Evolutionary conservation across 2,797 vertebrate species (phyloP).

Genomic region (Glyptemys insculpta): DNA sequence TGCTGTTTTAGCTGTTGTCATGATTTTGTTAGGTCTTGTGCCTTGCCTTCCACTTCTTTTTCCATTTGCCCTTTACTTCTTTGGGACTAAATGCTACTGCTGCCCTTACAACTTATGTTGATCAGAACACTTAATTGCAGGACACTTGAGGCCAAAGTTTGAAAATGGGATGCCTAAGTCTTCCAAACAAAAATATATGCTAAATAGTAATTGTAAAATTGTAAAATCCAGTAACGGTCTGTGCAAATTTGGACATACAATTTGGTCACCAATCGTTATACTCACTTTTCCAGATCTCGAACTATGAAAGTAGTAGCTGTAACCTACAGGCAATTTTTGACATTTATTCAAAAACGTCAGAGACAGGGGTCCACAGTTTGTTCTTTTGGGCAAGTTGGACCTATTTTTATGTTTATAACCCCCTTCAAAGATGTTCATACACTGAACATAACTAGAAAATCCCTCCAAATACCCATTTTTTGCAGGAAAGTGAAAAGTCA

Average conservation of each 20-base stretch:
- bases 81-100: accelerated
- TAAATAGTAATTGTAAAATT: neutral
- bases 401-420: neutral
- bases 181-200: neutral
- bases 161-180: neutral
- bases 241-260: neutral
- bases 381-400: neutral
- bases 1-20: neutral
- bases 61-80: neutral
- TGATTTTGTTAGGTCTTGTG: neutral
- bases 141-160: neutral
- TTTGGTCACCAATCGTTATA: slow-evolving; percentile 42
- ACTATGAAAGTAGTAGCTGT: slow-evolving; percentile 20
- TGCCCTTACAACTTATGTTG: slow-evolving; percentile 5
- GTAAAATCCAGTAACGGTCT: slow-evolving; percentile 3
- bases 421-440: neutral
- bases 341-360: neutral
- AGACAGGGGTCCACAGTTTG: neutral
- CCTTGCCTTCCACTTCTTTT: neutral
- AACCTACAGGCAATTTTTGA: slow-evolving; percentile 10
- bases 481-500: neutral
- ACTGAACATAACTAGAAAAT: neutral
- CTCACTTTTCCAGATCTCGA: slow-evolving; percentile 28
- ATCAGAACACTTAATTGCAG: neutral
- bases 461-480: neutral